Evolutionary conservation across 2,113 vertebrate species (phyloP), one percentile per base, ranked within the genome.

Genomic region (Microcebus jonahi): DNA sequence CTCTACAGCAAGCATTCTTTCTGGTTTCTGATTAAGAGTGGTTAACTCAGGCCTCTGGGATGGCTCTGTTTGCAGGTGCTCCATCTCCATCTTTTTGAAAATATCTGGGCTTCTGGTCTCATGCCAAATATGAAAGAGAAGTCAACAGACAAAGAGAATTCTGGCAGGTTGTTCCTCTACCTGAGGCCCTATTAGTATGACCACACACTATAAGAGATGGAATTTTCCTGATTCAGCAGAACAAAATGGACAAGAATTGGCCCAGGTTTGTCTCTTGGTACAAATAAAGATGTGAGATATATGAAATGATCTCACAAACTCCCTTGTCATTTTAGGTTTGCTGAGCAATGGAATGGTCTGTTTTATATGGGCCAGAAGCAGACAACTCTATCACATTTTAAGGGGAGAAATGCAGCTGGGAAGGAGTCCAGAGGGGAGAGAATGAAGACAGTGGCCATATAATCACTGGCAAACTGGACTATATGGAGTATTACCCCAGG

Each of bases 161-260:
- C 61, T 61, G 67, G 36, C 21, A 95, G 81, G 53, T 42, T 83
- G 31, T 42, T 1, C 23, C 4, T 73, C 4, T 70, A 73, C 77
- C 73, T 45, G 77, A 91, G 80, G 84, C 25, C 63, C 61, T 93
- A 34, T 84, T 36, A 67, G 31, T 84, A 3, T 77, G 93, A 95
- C 84, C 45, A 45, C 53, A 36, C 20, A 42, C 57, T 81, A 13
- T 31, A 76, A 84, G 57, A 21, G 53, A 86, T 13, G 7, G 65
- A 80, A 86, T 89, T 82, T 91, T 67, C 61, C 53, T 87, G 34
- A 97, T 27, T 88, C 71, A 71, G 76, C 42, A 81, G 68, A 77
- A 89, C 14, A 8, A 61, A 70, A 65, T 13, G 77, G 63, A 86
- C 21, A 23, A 50, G 1, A 31, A 15, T 34, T 85, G 86, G 50